A percentile compares a stretch with the other conserved stretches of the same genome.
phyloP scores from a whole-genome alignment of 1,140 invertebrate species.

The Drosophila varians region DNA sequence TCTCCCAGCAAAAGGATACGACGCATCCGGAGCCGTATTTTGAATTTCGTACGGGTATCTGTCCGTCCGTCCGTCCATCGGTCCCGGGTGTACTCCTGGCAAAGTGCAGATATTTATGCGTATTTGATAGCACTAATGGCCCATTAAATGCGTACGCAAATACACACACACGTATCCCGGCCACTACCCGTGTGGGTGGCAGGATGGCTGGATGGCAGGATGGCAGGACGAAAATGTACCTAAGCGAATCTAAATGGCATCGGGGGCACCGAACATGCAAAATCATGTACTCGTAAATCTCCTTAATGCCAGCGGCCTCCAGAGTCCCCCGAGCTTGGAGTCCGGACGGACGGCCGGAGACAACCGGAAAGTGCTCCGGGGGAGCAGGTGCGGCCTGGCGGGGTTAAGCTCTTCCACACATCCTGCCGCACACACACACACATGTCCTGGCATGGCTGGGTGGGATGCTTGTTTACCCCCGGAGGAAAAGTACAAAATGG shows the following conservation, averaged over 20 bases:
- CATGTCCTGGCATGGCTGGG: conserved; percentile 38
- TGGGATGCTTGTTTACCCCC: conserved; percentile 67
- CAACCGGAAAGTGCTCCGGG: conserved; percentile 34
- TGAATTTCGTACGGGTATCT: conserved; percentile 29
- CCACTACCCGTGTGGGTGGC: conserved; percentile 7
- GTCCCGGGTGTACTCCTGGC: conserved; percentile 58
- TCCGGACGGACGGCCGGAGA: conserved; percentile 43
- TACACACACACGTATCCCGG: conserved; percentile 64
- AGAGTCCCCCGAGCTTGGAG: background rate
- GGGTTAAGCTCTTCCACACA: conserved; percentile 37
- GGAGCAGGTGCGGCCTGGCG: conserved; percentile 10
- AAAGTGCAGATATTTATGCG: conserved; percentile 80
- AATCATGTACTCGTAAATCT: conserved; percentile 82
- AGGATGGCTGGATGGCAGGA: conserved; percentile 32
- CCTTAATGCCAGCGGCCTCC: conserved; percentile 76
- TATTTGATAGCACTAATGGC: conserved; percentile 82
- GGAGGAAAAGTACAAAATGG: conserved; percentile 35
- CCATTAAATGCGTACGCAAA: conserved; percentile 80
- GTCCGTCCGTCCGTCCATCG: too few species aligned
- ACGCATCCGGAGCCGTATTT: conserved; percentile 35
- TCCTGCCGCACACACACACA: background rate
- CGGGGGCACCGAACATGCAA: conserved; percentile 79
- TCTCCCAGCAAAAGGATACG: conserved; percentile 23
- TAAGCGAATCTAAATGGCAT: conserved; percentile 82
- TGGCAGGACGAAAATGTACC: conserved; percentile 79